Evolutionary conservation across 2,888 invertebrate species (phyloP), one percentile per base, ranked within the genome.

Genomic region (Nowickia ferox): DNA sequence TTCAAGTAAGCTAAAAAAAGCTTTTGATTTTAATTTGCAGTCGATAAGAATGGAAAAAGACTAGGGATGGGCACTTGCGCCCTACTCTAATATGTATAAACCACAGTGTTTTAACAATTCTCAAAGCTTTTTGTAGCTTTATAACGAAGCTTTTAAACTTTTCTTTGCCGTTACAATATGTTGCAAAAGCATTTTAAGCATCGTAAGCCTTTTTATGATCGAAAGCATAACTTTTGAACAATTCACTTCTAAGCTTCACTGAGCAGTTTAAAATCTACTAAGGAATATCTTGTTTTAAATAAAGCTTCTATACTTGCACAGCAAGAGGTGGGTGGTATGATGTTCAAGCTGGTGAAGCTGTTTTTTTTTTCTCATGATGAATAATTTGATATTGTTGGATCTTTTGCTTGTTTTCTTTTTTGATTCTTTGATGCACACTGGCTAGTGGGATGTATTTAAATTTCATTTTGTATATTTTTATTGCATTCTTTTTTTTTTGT

Each of bases 361-460:
- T 76, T 51, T 30, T 44, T 19, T 80, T 51, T 30, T 44, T 19
- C 74, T 61, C 51, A 65, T 38, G 77, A 57, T 53, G 46, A 51
- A 77, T 77, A 77, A 77, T 59, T 77, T 77, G 71, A 72, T 83
- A 76, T 65, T 76, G 59, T 75, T 66, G 77, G 55, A 77, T 74
- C 51, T 51, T 57, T 59, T 42, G 19, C 30, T 30, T 30, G 30
- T 30, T 53, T 30, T 68, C 30, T 44, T 38, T 38, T 66, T 44
- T 59, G 19, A 17, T 46, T 15, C 22, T 48, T 30, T 48, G 53
- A n/a, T 57, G 40, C 51, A 44, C 40, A 22, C 42, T 40, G 68
- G 19, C 17, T 22, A 1, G 17, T 22, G 59, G 81, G 81, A 11
- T 75, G 81, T 75, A 75, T 68, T 75, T 68, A 59, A 81, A 74